phyloP scores from a whole-genome alignment of 2,113 vertebrate genomes.

The Tychaedon coryphoeus region DNA sequence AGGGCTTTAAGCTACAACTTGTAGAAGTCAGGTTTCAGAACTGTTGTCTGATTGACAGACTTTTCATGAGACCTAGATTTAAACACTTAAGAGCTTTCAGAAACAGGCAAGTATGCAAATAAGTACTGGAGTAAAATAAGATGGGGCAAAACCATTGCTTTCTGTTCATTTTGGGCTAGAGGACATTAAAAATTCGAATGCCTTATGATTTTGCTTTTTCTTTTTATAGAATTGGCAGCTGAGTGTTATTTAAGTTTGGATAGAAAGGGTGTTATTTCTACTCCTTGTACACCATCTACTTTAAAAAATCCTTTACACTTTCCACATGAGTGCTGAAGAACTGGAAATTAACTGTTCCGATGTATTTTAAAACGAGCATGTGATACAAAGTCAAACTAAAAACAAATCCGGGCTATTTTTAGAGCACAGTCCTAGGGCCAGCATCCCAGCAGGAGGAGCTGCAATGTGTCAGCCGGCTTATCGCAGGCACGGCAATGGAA shows the following conservation, averaged over 20 bases:
- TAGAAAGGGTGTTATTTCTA: neutral
- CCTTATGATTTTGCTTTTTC: neutral
- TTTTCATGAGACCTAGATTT: conserved; percentile 10
- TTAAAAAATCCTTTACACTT: neutral
- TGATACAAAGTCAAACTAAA: conserved; percentile 29
- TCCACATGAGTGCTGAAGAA: neutral
- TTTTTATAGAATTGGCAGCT: neutral
- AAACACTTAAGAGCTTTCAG: conserved; percentile 13
- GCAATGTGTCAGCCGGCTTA: conserved; percentile 27
- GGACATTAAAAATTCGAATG: neutral
- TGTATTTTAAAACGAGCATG: conserved; percentile 41
- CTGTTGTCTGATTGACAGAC: neutral
- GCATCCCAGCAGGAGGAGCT: conserved; percentile 39
- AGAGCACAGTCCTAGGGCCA: neutral
- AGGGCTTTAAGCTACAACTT: conserved; percentile 22
- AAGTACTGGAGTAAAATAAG: neutral
- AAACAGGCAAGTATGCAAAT: neutral
- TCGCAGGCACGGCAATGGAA: neutral
- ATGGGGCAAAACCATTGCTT: neutral
- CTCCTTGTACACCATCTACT: neutral
- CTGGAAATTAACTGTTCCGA: conserved; percentile 21
- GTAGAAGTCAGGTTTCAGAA: conserved; percentile 46
- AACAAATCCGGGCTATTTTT: conserved; percentile 38
- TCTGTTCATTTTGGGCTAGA: neutral
- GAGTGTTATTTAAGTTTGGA: neutral